These are phyloP conservation scores for Phalangium opilio DNA, from an alignment of 2,888 invertebrate genomes.

Conservation along the genomic window DNA sequence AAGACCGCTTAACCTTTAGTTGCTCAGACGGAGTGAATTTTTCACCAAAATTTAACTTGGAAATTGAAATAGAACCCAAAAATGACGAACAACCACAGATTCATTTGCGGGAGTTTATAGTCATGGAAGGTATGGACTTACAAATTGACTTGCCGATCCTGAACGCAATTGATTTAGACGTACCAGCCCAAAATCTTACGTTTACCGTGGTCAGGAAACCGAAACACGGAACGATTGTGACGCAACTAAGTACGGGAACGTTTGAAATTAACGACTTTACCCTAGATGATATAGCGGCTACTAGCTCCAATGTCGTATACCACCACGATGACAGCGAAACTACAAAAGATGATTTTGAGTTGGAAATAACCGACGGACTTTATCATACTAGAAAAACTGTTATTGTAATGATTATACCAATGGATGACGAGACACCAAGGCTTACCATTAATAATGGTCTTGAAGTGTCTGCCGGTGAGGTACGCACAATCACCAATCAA, in stretches of 20 bases:
- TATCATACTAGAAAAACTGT: constrained; percentile 28
- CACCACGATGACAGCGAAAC: constrained; percentile 33
- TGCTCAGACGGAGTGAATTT: constrained; percentile 31
- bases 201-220: constrained; percentile 25
- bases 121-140: constrained; percentile 30
- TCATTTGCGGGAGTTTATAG: constrained; percentile 28
- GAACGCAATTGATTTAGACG: constrained; percentile 29
- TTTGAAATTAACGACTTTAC: constrained; percentile 26
- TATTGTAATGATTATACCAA: constrained; percentile 28
- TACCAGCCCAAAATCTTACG: constrained; percentile 26
- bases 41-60: constrained; percentile 24
- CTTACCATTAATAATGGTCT: constrained; percentile 30
- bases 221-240: constrained; percentile 26
- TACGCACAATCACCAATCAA: constrained; percentile 26
- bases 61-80: constrained; percentile 26
- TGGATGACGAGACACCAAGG: constrained; percentile 32
- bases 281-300: constrained; percentile 25
- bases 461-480: constrained; percentile 27
- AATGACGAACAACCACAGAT: constrained; percentile 32
- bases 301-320: constrained; percentile 28
- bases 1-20: constrained; percentile 26
- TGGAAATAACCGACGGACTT: constrained; percentile 27
- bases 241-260: constrained; percentile 26
- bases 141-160: constrained; percentile 30
- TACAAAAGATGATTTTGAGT: constrained; percentile 27